Percentiles rank a stretch among this genome's conserved stretches.
These are phyloP conservation scores for Brachylomia viminalis DNA, from an alignment of 2,888 invertebrate species.

Conservation along the genomic window DNA sequence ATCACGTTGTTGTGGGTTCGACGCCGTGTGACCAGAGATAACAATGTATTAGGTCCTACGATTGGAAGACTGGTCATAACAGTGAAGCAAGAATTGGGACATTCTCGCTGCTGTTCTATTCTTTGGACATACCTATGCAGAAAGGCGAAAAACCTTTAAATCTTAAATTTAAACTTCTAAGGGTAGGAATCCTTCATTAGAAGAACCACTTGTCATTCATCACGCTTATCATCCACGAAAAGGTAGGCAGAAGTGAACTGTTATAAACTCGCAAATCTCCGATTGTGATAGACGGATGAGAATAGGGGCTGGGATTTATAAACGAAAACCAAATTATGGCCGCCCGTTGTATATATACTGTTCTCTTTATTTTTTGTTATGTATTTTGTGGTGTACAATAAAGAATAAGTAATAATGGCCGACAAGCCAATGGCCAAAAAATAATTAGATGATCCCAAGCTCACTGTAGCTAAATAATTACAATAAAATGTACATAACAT, in stretches of 20 bases:
- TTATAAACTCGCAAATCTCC: background rate
- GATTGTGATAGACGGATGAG: background rate
- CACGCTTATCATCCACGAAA: background rate
- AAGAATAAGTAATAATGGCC: too few relatives aligned
- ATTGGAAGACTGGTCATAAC: background rate
- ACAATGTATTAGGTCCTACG: background rate
- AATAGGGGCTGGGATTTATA: background rate
- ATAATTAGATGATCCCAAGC: conserved; percentile 12
- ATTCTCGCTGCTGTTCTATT: background rate
- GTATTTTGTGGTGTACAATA: too few relatives aligned
- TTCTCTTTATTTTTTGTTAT: too few relatives aligned
- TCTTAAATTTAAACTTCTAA: background rate
- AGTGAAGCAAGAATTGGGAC: too few relatives aligned
- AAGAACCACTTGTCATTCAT: background rate
- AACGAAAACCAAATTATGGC: background rate
- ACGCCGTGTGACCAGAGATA: conserved; percentile 36
- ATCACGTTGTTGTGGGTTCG: conserved; percentile 16
- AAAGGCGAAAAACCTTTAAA: too few relatives aligned
- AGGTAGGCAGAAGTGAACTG: background rate
- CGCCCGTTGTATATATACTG: too few relatives aligned
- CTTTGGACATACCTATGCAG: background rate
- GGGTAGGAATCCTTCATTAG: background rate
- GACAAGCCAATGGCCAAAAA: too few relatives aligned
- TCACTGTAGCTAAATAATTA: conserved; percentile 6
- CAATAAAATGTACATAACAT: conserved; percentile 19